phyloP scores from a whole-genome alignment of 2,797 vertebrate species.

The Alosa sapidissima region DNA sequence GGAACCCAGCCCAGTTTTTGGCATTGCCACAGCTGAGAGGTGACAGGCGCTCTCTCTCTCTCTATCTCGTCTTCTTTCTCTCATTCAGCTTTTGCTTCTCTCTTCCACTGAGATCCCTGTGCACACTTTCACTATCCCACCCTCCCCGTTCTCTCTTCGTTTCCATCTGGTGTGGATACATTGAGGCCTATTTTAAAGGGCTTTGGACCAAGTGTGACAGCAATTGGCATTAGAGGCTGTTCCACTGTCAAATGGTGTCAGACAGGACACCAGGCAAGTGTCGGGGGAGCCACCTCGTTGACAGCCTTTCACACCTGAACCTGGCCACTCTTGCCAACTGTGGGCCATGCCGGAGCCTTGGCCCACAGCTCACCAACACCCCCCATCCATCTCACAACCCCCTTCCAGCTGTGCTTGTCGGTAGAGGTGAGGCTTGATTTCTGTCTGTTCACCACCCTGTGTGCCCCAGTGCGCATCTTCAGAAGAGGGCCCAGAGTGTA shows the following conservation, averaged over 20 bases:
- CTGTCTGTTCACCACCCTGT: neutral
- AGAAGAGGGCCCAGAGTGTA: neutral
- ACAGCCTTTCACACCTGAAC: conserved; percentile 52
- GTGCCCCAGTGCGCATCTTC: neutral
- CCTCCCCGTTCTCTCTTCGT: neutral
- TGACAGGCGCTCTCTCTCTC: conserved; percentile 10
- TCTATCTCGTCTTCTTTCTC: conserved; percentile 35
- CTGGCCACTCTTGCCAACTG: conserved; percentile 28
- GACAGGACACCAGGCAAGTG: conserved; percentile 17
- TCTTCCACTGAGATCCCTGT: neutral
- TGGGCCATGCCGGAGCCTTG: neutral
- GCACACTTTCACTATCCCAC: conserved; percentile 43
- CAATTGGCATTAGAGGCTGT: conserved; percentile 30
- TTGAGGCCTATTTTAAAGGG: conserved; percentile 24
- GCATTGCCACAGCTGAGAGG: neutral
- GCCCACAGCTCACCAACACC: neutral
- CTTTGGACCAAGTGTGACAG: conserved; percentile 48
- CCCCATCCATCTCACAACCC: conserved; percentile 44
- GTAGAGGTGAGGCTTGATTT: conserved; percentile 4
- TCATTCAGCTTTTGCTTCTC: conserved; percentile 31
- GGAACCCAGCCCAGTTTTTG: neutral
- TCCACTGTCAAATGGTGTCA: conserved; percentile 34
- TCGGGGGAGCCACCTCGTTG: conserved; percentile 37
- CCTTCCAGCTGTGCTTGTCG: neutral
- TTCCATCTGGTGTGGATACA: neutral